phyloP scores from a whole-genome alignment of 2,888 invertebrate species.

The Clepsis dumicolana region DNA sequence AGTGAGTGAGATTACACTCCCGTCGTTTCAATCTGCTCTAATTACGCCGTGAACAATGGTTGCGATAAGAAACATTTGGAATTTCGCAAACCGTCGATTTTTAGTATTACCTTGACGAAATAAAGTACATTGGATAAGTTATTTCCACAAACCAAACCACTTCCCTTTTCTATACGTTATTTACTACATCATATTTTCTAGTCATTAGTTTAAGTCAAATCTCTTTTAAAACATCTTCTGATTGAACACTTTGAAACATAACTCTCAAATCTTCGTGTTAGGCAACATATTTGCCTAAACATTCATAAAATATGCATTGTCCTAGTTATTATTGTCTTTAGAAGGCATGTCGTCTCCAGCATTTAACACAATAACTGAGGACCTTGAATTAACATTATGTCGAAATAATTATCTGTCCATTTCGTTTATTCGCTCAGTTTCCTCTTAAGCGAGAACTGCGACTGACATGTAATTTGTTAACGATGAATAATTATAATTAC shows the following conservation, averaged over 20 bases:
- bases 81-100: not conserved
- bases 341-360: constrained; percentile 12
- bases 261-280: not conserved
- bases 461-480: constrained; percentile 42
- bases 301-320: constrained; percentile 20
- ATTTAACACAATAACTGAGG: constrained; percentile 51
- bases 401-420: constrained; percentile 52
- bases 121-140: too few species aligned
- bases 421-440: constrained; percentile 58
- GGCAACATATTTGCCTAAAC: not conserved
- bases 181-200: not conserved
- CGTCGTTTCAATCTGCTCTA: not conserved
- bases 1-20: not conserved
- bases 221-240: not conserved
- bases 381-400: constrained; percentile 65
- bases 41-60: not conserved
- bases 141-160: not conserved
- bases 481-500: constrained; percentile 9
- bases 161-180: constrained; percentile 1
- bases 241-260: not conserved
- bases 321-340: constrained; percentile 14
- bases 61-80: not conserved
- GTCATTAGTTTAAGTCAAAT: not conserved
- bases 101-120: too few species aligned
- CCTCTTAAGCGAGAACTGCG: constrained; percentile 50